phyloP scores from a whole-genome alignment of 1,140 invertebrate species.

The Trichoplusia ni region DNA sequence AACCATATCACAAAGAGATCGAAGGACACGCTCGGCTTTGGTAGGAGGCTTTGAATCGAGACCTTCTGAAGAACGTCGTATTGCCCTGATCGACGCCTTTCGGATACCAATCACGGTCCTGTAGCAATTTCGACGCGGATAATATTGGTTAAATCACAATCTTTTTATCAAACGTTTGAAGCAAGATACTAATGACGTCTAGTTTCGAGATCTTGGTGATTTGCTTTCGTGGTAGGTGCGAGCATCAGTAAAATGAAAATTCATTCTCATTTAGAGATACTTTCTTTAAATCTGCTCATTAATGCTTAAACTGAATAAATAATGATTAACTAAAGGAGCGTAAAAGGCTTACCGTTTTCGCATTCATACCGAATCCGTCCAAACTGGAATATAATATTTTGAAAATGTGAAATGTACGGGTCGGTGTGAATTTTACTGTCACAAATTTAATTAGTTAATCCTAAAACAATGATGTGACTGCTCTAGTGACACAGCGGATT shows the following conservation, averaged over 20 bases:
- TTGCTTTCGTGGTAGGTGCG: no score
- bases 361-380: no score
- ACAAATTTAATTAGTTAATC: constrained; percentile 5
- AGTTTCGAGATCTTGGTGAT: no score
- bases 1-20: constrained; percentile 42
- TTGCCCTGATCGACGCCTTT: constrained; percentile 33
- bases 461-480: not conserved
- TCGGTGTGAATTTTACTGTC: not conserved
- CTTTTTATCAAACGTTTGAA: constrained; percentile 6
- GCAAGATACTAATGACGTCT: not conserved
- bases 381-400: no score
- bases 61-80: constrained; percentile 2
- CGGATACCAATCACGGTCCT: constrained; percentile 25
- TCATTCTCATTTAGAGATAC: no score
- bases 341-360: no score
- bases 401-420: no score
- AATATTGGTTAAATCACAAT: constrained; percentile 7
- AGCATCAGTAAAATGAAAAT: no score
- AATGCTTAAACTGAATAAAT: no score
- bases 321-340: no score
- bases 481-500: constrained; percentile 26
- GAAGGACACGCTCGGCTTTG: constrained; percentile 39
- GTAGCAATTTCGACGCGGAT: constrained; percentile 6
- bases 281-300: no score
- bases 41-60: constrained; percentile 25